Conservation (phyloP, 53 echinoderm and acorn worm species). For the Holothuria scabra region DNA sequence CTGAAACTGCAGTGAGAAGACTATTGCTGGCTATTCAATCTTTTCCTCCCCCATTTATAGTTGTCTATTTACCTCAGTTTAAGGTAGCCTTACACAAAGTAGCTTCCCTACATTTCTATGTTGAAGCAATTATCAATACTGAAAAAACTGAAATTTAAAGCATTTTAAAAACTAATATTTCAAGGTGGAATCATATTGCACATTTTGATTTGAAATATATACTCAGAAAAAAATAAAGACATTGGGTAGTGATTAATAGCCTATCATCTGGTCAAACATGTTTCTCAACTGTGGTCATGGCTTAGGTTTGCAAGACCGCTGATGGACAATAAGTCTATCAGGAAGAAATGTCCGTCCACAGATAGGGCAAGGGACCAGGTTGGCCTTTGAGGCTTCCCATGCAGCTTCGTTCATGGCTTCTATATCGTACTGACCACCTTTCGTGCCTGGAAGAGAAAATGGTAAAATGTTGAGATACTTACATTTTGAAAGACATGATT, state of each 20-base stretch:
- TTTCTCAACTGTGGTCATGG: no score
- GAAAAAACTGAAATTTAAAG: not conserved
- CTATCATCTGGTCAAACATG: no score
- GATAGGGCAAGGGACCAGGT: slow-evolving; percentile 74
- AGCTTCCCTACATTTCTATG: no score
- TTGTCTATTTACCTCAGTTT: no score
- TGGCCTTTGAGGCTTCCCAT: slow-evolving; percentile 84
- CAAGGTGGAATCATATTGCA: not conserved
- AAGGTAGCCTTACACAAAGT: no score
- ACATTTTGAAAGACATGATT: no score
- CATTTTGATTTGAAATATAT: not conserved
- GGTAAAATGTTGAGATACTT: no score
- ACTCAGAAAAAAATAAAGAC: not conserved
- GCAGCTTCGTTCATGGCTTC: slow-evolving; percentile 90
- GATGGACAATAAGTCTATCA: slow-evolving; percentile 78
- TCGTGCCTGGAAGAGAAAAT: slow-evolving; percentile 40
- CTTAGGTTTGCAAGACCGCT: slow-evolving; percentile 82
- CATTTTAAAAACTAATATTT: not conserved
- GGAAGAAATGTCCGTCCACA: slow-evolving; percentile 96
- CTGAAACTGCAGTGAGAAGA: no score
- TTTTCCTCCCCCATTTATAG: no score
- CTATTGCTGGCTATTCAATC: no score
- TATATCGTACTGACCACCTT: slow-evolving; percentile 63
- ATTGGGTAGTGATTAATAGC: no score
- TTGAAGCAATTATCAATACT: not conserved